Evolutionary conservation across 1,140 invertebrate genomes (phyloP).

Genomic region (Monomorium pharaonis): DNA sequence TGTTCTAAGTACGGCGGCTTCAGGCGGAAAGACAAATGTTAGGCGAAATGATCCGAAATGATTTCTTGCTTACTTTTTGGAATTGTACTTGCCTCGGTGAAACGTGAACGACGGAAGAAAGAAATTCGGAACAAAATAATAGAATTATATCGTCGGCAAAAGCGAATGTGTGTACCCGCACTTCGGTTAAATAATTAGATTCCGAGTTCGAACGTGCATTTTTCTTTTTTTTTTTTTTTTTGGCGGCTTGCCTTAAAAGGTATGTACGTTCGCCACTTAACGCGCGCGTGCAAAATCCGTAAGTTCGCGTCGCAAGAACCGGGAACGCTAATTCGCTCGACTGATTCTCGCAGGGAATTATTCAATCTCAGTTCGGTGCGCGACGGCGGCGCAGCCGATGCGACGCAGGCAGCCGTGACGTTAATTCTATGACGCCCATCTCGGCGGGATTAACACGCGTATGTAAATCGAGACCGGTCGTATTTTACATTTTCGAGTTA

Average conservation of each 20-base stretch:
- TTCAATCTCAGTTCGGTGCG: slow-evolving; percentile 44
- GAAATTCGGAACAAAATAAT: slow-evolving; percentile 59
- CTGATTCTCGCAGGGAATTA: slow-evolving; percentile 55
- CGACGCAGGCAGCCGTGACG: slow-evolving; percentile 23
- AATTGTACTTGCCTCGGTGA: not conserved
- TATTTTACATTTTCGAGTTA: slow-evolving; percentile 44
- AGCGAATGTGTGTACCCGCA: not conserved
- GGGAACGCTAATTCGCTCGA: slow-evolving; percentile 1
- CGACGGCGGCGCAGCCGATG: slow-evolving; percentile 5
- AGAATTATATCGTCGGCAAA: not conserved
- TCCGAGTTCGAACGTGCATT: not conserved
- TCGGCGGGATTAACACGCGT: slow-evolving; percentile 41
- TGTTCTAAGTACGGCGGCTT: slow-evolving; percentile 67
- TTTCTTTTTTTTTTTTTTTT: too few species aligned
- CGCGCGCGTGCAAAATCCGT: slow-evolving; percentile 21
- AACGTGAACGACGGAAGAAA: not conserved
- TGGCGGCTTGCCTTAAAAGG: not conserved
- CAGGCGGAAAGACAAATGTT: slow-evolving; percentile 72
- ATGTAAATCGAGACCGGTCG: slow-evolving; percentile 49
- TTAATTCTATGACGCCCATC: slow-evolving; percentile 49
- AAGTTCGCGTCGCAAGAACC: slow-evolving; percentile 43
- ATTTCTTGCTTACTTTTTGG: slow-evolving; percentile 62
- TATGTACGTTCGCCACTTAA: not conserved
- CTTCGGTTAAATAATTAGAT: not conserved
- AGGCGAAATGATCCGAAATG: slow-evolving; percentile 55